Evolutionary conservation across 2,888 invertebrate genomes (phyloP), one percentile per base, ranked within the genome.

Genomic region (Ptilodon capucinus): DNA sequence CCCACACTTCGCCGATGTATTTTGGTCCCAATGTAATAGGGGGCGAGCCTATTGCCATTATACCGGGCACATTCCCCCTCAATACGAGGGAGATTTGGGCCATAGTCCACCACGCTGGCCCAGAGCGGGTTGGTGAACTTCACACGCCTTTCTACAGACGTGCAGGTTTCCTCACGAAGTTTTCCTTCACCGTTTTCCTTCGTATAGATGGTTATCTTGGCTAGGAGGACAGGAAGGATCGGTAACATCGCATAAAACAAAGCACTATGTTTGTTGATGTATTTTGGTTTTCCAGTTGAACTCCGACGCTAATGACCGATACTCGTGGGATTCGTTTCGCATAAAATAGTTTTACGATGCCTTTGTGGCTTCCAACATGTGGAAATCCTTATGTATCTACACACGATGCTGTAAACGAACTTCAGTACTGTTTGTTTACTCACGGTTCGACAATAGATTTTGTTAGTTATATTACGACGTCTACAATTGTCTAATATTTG

Each of bases 311-410:
- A 48, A 48, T 48, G 40, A 38, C n/a, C 38, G 13, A 13, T 38
- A 4, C n/a, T 13, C 38, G 4, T 19, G 38, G 7, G 19, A 67
- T 68, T 69, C 52, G 68, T 64, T 67, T 53, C 54, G 38, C 44
- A 40, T 49, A 46, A n/a, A n/a, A 56, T 50, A 40, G 60, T 60
- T 76, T 74, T 60, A 75, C 68, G 68, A 69, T 41, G 56, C 50
- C 55, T 64, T 65, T 64, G 62, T 59, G 60, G 60, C 57, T 54
- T 57, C 39, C 41, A 52, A 64, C 51, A 65, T 55, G 51, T 57
- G 50, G 7, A 39, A 39, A 39, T 21, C 39, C 21, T 39, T 39
- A 39, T 13, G 21, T 39, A 39, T n/a, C 39, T 35, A 17, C 13
- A 39, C 46, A 28, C 44, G 40, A 40, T 17, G 51, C 43, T 13